Base-by-base conservation (phyloP, 2,113 vertebrate species). In the Clarias gariepinus region DNA sequence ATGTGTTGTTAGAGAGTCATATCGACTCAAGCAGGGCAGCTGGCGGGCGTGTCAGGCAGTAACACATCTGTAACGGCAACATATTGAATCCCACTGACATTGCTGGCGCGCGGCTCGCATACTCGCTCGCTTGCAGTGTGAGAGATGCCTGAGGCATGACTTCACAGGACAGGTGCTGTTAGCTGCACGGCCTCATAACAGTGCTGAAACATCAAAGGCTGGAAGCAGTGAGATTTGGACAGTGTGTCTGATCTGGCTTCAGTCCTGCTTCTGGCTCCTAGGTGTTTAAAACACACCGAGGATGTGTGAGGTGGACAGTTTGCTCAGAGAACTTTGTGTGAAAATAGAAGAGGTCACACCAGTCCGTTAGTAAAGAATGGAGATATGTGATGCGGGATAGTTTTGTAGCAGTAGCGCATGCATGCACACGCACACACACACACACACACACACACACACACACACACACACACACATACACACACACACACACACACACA, bases 161-260 rank as follows among this genome's bases (percentile, higher is more conserved):
- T 87, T 91, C 89, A 90, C 83, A 87, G 91, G 84, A 88, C 89
- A 90, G 89, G 89, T 91, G 91, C 87, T 88, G 83, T 87, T 87
- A 84, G 85, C 87, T 57, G 30, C 33, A 66, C 77, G n/a, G 86
- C 88, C 81, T 87, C 88, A 87, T 64, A 81, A 84, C 85, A 85
- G 57, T 87, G 83, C 71, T 28, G 63, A 68, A 84, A 87, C 87
- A 82, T 91, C 89, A 91, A 90, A 91, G 87, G 19, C 57, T 87
- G 84, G 78, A 85, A 82, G 82, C 58, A 55, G 81, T 82, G 77
- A 87, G 86, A 77, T 80, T 87, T 89, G 87, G 83, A 87, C 57
- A 66, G 73, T 85, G 57, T 36, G 33, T 87, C 86, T 87, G 53
- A 80, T 76, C 61, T 82, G 86, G 85, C 86, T 77, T 77, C 80